Percentiles rank a stretch among this genome's conserved stretches.
Evolutionary conservation across 2,888 invertebrate species (phyloP).

Genomic region (Conus canariensis): DNA sequence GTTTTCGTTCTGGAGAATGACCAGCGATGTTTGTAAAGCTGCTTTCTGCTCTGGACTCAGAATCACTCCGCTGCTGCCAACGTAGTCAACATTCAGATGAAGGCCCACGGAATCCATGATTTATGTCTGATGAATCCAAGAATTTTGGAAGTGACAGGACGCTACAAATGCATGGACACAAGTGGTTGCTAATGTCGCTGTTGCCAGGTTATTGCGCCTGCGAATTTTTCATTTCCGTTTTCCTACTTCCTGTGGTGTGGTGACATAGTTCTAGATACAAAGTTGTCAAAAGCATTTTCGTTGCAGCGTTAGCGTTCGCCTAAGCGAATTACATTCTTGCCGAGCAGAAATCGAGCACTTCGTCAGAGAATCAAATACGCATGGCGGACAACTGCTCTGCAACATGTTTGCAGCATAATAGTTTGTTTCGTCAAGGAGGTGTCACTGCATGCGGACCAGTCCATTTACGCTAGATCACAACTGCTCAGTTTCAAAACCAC

Average conservation of each 20-base stretch:
- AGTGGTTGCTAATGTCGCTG: slow-evolving; percentile 43
- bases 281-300: too few species aligned
- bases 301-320: too few species aligned
- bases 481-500: too few species aligned
- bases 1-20: slow-evolving; percentile 90
- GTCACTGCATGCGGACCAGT: too few species aligned
- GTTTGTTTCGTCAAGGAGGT: too few species aligned
- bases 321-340: too few species aligned
- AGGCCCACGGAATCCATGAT: slow-evolving; percentile 82
- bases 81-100: slow-evolving; percentile 81
- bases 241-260: slow-evolving; percentile 23
- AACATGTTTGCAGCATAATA: too few species aligned
- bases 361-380: too few species aligned
- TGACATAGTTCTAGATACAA: too few species aligned
- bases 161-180: slow-evolving; percentile 22
- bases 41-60: slow-evolving; percentile 86
- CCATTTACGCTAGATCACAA: too few species aligned
- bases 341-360: too few species aligned
- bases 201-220: slow-evolving; percentile 38
- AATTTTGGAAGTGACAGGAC: background rate
- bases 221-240: slow-evolving; percentile 2
- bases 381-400: too few species aligned
- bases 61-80: slow-evolving; percentile 85
- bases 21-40: slow-evolving; percentile 87
- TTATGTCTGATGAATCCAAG: background rate